A percentile compares a stretch with the other conserved stretches of the same genome.
Conservation (phyloP, 2,797 vertebrate genomes). For the Remorina albescens region DNA sequence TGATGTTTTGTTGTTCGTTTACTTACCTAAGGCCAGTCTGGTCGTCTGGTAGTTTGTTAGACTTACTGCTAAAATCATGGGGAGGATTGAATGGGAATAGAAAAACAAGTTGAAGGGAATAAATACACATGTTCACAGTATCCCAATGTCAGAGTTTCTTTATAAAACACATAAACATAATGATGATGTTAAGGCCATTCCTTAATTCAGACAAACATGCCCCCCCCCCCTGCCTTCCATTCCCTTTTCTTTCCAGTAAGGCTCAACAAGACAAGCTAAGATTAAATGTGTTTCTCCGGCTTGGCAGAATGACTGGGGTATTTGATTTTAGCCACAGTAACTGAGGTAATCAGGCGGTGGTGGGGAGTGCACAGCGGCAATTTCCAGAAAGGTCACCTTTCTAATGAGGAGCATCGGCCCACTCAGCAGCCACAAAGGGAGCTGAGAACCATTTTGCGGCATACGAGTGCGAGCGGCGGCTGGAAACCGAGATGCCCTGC, state of each 20-base stretch:
- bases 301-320: conserved; percentile 47
- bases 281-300: conserved; percentile 47
- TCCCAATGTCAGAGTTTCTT: not conserved
- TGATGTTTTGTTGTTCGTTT: too few species aligned
- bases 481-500: conserved; percentile 24
- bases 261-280: conserved; percentile 29
- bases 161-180: conserved; percentile 19
- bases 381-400: conserved; percentile 80
- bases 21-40: not conserved
- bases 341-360: conserved; percentile 72
- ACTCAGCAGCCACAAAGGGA: conserved; percentile 67
- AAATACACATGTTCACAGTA: not conserved
- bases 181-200: conserved; percentile 10
- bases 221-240: too few species aligned
- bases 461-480: conserved; percentile 44
- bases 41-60: not conserved
- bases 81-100: too few species aligned
- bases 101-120: not conserved
- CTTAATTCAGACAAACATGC: not conserved
- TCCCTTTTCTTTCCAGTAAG: conserved; percentile 28
- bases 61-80: not conserved
- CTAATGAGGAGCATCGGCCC: conserved; percentile 79
- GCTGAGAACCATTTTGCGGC: conserved; percentile 71
- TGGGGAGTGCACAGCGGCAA: conserved; percentile 62
- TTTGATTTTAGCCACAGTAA: conserved; percentile 74